phyloP scores from a whole-genome alignment of 2,113 vertebrate genomes.

The Hemiscyllium ocellatum region DNA sequence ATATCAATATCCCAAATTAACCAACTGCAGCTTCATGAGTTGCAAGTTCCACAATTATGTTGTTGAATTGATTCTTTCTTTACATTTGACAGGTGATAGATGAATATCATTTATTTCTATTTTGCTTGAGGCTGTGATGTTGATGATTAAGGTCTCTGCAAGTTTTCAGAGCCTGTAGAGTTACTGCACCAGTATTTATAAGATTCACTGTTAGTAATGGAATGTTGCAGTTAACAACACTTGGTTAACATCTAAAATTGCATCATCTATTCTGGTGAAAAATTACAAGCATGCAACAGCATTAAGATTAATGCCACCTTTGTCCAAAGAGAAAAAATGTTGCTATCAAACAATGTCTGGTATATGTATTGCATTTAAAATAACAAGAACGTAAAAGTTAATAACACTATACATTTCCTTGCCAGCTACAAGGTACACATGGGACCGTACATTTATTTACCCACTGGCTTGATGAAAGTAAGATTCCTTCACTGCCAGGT shows the following conservation, averaged over 20 bases:
- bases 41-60: not conserved
- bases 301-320: conserved; percentile 14
- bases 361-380: not conserved
- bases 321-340: not conserved
- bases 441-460: not conserved
- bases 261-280: not conserved
- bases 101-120: conserved; percentile 3
- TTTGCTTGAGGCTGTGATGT: not conserved
- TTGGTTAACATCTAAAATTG: conserved; percentile 18
- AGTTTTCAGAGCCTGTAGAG: conserved; percentile 1
- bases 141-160: conserved; percentile 17
- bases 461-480: not conserved
- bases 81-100: conserved; percentile 22
- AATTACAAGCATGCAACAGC: not conserved
- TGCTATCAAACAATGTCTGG: not conserved
- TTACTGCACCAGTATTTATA: not conserved
- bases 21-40: not conserved
- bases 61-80: not conserved
- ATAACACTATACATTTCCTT: not conserved
- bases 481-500: not conserved
- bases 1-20: not conserved
- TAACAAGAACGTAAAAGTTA: not conserved
- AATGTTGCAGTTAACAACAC: conserved; percentile 17
- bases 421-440: not conserved
- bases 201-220: conserved; percentile 13